Base-by-base conservation (phyloP, 2,888 invertebrate genomes). In the Cybosia mesomella region DNA sequence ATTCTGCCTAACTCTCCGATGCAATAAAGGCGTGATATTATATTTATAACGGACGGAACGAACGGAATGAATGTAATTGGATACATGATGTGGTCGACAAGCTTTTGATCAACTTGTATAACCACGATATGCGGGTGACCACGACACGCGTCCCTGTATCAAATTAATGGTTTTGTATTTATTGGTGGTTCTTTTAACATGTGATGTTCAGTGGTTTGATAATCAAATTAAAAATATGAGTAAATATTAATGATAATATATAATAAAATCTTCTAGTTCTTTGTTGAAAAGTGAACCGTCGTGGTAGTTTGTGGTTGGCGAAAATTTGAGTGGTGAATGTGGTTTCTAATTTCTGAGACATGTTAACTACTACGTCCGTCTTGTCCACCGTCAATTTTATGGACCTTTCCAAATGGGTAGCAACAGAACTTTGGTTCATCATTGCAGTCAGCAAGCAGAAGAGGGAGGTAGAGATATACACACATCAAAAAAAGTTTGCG, bases 121-220 rank as follows among this genome's bases (percentile, higher is more conserved):
- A 79, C 32, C 24, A 69, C 71, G 64, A 71, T 66, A 58, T 75
- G 87, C 70, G 86, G 85, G 75, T 68, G 68, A 79, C 85, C 85
- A 36, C 81, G 75, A 83, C 86, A 83, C 86, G 85, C 81, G 85
- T 80, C 54, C 70, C 70, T 76, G 74, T 66, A 71, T 80, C 76
- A 59, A 64, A 74, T 80, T 75, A 64, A 68, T 64, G 72, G 72
- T 72, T 78, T 77, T 75, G 53, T 68, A 24, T 67, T 59, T 68
- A 58, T 67, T 57, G 28, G 54, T 55, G 28, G 32, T 36, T 63
- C 49, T 63, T 67, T 53, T 49, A 36, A 58, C 43, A 22, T 58
- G 61, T 62, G 28, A 63, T 58, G 43, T 61, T 62, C 62, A 62
- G 28, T 69, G 69, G 54, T 21, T 28, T 36, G 36, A 15, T 64